Conservation (phyloP, 2,888 invertebrate species). For the Melangyna quadrimaculata region DNA sequence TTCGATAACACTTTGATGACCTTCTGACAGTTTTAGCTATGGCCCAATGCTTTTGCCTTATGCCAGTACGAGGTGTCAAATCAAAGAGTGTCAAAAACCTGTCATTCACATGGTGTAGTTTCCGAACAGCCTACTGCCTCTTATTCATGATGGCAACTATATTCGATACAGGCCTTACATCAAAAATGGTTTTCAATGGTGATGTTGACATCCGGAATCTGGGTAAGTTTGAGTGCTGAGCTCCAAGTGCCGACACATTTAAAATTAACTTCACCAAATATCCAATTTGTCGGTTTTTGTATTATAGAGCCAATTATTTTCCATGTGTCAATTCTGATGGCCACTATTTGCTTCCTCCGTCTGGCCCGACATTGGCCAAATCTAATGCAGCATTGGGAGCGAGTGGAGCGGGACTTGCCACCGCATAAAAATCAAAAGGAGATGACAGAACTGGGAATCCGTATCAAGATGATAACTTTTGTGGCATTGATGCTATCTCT, state of each 20-base stretch:
- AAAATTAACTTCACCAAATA: not conserved
- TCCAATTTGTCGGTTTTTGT: not conserved
- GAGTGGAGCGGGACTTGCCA: slow-evolving; percentile 76
- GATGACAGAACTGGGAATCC: slow-evolving; percentile 73
- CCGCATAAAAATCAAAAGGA: slow-evolving; percentile 70
- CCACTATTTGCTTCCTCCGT: slow-evolving; percentile 79
- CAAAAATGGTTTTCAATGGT: slow-evolving; percentile 73
- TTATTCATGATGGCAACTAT: slow-evolving; percentile 74
- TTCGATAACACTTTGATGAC: not conserved
- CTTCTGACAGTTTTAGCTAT: slow-evolving; percentile 75
- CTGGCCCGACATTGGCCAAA: slow-evolving; percentile 77
- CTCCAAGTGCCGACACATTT: too few relatives aligned
- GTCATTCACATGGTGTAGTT: slow-evolving; percentile 76
- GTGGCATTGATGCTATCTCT: slow-evolving; percentile 75
- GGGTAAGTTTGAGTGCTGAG: slow-evolving; percentile 73
- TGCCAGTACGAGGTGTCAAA: slow-evolving; percentile 78
- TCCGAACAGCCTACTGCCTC: slow-evolving; percentile 76
- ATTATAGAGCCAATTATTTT: slow-evolving; percentile 78
- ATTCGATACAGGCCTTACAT: slow-evolving; percentile 74
- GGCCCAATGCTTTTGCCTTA: slow-evolving; percentile 78
- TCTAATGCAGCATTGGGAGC: slow-evolving; percentile 77
- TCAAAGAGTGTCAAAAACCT: slow-evolving; percentile 76
- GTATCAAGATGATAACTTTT: slow-evolving; percentile 75
- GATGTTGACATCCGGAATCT: slow-evolving; percentile 77
- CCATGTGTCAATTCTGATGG: slow-evolving; percentile 75